These are phyloP conservation scores for Corythornis cristatus DNA, from an alignment of 2,113 vertebrate species.

Conservation along the genomic window DNA sequence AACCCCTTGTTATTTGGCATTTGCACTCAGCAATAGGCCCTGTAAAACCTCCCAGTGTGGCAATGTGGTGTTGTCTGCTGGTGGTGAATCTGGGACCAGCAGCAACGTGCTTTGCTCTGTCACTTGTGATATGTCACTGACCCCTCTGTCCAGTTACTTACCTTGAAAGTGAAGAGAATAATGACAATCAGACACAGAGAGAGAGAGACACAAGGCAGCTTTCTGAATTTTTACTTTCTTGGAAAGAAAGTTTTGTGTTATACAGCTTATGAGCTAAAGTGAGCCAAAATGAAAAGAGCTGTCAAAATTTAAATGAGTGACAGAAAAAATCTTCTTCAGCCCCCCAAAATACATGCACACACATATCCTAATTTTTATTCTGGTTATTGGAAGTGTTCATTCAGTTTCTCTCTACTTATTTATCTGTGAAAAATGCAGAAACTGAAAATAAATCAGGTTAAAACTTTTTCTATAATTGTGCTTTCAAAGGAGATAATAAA, in stretches of 20 bases:
- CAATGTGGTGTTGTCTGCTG: neutral
- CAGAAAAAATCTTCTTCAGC: neutral
- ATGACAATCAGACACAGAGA: neutral
- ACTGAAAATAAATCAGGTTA: constrained; percentile 71
- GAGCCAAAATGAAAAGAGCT: neutral
- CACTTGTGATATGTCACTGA: neutral
- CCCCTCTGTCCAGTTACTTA: neutral
- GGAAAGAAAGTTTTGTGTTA: neutral
- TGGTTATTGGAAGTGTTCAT: neutral
- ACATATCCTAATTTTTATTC: neutral
- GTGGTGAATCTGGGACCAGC: neutral
- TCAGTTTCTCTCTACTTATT: constrained; percentile 55
- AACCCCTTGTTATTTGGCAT: neutral
- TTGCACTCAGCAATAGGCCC: neutral
- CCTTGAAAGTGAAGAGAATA: neutral
- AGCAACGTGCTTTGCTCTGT: neutral
- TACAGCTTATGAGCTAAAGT: neutral
- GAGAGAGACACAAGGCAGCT: neutral
- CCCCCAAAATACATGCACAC: accelerated
- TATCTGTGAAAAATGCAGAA: constrained; percentile 69
- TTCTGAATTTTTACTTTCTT: neutral
- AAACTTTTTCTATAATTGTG: constrained; percentile 76
- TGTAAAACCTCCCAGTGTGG: neutral
- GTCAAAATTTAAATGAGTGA: neutral
- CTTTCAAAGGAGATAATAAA: constrained; percentile 81